Base-by-base conservation (phyloP, 2,888 invertebrate genomes). In the Colletes collaris region DNA sequence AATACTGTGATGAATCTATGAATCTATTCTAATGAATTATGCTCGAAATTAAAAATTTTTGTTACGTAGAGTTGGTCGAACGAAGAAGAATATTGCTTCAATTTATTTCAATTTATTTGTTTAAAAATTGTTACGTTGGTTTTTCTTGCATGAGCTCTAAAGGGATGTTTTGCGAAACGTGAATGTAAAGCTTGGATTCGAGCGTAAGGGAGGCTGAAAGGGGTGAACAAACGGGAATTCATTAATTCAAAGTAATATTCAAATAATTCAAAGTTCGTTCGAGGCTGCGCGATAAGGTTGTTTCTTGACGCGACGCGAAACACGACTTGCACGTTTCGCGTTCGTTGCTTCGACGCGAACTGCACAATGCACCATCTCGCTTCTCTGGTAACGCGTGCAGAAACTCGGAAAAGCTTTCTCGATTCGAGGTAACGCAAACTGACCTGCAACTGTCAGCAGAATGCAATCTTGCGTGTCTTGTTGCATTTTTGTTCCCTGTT, bases 371-470 rank as follows among this genome's bases (percentile, higher is more conserved):
- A 46, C 44, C 44, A 55, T 16, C 35, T 46, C 27, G 40, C 19
- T 44, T 13, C 55, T 16, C 44, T 35, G 50, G 49, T 8, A 7
- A 44, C 44, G 44, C 8, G 46, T n/a, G 16, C 58, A 37, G 19
- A 8, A 59, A 69, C 53, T 67, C 52, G 79, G 44, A 59, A 77
- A 75, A 82, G 81, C 76, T 84, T 69, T 74, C 53, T 65, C 63
- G 65, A 56, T 53, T 78, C 73, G 67, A 73, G 59, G 59, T 46
- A 53, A 49, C 52, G 19, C 16, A 37, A 46, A 55, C n/a, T 75
- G 71, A 79, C 69, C 73, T 69, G 71, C 55, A 65, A 67, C 37
- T 56, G 27, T 40, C 56, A 55, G 13, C 50, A 10, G 19, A 60
- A 55, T 62, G 68, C 59, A 40, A 16, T 44, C 60, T 52, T 40